Evolutionary conservation across 2,113 vertebrate species (phyloP).

Genomic region (Aegotheles bennettii): DNA sequence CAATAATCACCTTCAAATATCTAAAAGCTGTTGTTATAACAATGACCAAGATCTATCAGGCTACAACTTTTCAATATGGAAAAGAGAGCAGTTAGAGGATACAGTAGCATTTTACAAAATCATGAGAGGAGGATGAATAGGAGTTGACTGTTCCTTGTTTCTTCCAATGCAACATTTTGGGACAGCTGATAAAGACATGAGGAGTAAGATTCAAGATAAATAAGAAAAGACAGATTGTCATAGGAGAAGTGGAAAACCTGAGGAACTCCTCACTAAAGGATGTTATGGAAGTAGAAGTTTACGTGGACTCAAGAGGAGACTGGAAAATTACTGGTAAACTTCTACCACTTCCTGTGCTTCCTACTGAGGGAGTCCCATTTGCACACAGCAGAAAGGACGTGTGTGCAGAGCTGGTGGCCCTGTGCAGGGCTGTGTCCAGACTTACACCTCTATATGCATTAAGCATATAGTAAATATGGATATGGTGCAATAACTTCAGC

Average conservation of each 20-base stretch:
- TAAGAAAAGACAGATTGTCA: neutral
- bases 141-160: neutral
- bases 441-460: neutral
- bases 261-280: neutral
- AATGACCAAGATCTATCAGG: neutral
- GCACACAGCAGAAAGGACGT: rapidly evolving
- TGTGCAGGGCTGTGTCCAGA: neutral
- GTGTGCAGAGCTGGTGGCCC: rapidly evolving
- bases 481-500: neutral
- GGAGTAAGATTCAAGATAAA: neutral
- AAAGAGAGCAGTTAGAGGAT: neutral
- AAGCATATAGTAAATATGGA: neutral
- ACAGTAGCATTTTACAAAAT: neutral
- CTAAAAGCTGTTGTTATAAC: neutral
- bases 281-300: neutral
- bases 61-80: neutral
- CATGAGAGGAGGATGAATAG: neutral
- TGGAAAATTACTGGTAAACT: neutral
- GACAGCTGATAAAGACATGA: neutral
- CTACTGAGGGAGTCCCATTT: neutral
- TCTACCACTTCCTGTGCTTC: neutral
- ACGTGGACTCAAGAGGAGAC: neutral
- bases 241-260: neutral
- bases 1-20: neutral
- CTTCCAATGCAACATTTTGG: neutral